phyloP scores from a whole-genome alignment of 2,113 vertebrate species.

The Bothrops jararaca region DNA sequence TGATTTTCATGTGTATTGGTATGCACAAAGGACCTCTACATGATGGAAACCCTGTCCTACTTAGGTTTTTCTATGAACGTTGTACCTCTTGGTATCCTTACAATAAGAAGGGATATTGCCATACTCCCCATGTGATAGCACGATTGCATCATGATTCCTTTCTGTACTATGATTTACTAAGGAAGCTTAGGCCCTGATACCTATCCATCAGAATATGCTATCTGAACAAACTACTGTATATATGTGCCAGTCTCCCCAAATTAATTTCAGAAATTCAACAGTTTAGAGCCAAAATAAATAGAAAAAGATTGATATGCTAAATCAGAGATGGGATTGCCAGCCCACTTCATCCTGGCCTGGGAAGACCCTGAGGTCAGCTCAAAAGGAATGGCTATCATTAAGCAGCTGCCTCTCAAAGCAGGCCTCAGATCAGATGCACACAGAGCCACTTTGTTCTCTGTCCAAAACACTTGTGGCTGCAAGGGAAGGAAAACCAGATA shows the following conservation, averaged over 20 bases:
- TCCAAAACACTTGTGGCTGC: accelerated
- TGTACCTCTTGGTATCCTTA: not conserved
- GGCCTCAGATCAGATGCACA: not conserved
- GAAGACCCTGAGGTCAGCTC: not conserved
- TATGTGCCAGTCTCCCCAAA: not conserved
- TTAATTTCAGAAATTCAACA: not conserved
- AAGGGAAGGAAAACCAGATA: not conserved
- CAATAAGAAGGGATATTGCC: not conserved
- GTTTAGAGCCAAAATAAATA: not conserved
- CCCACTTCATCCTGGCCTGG: not conserved
- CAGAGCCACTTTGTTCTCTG: not conserved
- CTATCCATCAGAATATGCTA: not conserved
- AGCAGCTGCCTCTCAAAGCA: not conserved
- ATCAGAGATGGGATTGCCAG: not conserved
- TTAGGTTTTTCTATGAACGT: not conserved
- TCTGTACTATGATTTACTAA: not conserved
- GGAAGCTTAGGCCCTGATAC: not conserved
- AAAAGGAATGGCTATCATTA: not conserved
- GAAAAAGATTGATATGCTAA: not conserved
- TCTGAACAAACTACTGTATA: not conserved
- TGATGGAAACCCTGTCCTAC: not conserved
- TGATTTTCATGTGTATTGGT: not conserved
- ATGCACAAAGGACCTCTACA: not conserved
- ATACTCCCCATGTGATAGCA: not conserved
- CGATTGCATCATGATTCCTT: not conserved